Evolutionary conservation across 2,113 vertebrate genomes (phyloP).

Genomic region (Syrrhaptes paradoxus): DNA sequence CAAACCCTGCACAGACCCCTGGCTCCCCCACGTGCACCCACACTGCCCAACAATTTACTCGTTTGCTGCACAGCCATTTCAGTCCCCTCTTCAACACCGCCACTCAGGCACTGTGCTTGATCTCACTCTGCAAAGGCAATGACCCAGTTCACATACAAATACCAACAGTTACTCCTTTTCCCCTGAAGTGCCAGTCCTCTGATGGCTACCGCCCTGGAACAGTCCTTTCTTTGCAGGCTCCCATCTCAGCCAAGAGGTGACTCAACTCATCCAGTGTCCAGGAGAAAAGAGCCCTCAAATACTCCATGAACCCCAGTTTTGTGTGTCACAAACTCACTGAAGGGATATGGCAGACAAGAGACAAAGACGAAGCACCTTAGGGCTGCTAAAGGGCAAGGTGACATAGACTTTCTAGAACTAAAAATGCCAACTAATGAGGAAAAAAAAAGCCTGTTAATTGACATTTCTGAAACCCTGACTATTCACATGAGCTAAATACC

Average conservation of each 20-base stretch:
- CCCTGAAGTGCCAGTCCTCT: rapidly evolving
- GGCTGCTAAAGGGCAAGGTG: not conserved
- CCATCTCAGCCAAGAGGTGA: not conserved
- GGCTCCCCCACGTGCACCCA: not conserved
- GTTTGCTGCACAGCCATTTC: not conserved
- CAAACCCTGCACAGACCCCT: not conserved
- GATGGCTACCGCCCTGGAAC: not conserved
- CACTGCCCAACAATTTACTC: not conserved
- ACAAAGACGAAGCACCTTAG: not conserved
- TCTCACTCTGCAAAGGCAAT: not conserved
- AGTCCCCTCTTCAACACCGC: not conserved
- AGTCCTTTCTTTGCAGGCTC: not conserved
- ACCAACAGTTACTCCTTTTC: not conserved
- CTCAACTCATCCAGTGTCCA: no score
- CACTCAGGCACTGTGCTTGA: not conserved
- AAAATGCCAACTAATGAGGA: not conserved
- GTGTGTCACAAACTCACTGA: not conserved
- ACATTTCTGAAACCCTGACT: not conserved
- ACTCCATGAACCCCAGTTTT: not conserved
- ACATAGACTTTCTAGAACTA: not conserved
- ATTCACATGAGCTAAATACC: not conserved
- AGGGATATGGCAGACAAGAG: not conserved
- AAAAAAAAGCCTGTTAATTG: not conserved
- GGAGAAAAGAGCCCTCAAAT: not conserved
- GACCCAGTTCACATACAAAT: not conserved